Evolutionary conservation across 1,140 invertebrate genomes (phyloP).

Genomic region (Zaprionus vittiger): DNA sequence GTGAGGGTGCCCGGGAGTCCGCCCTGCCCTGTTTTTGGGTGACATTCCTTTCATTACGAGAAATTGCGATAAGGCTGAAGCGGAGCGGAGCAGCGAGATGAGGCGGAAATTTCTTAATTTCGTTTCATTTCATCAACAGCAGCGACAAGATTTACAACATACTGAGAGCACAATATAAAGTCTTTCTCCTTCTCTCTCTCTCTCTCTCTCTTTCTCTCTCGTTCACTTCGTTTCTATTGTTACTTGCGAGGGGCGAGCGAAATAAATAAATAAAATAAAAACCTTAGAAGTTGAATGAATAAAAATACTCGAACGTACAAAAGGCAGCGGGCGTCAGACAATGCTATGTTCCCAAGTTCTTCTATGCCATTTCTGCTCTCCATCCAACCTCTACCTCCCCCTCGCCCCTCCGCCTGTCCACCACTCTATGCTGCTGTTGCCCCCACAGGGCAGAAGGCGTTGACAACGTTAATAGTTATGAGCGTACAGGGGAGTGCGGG

Average conservation of each 20-base stretch:
- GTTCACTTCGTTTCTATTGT: conserved; percentile 11
- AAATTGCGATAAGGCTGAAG: conserved; percentile 58
- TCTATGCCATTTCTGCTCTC: not conserved
- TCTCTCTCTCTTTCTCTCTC: not conserved
- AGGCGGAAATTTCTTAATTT: conserved; percentile 77
- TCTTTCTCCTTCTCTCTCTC: conserved; percentile 42
- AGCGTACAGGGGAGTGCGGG: conserved; percentile 21
- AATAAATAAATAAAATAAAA: conserved; percentile 79
- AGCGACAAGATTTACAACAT: conserved; percentile 80
- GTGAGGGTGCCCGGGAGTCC: too few relatives aligned
- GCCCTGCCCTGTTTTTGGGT: conserved; percentile 28
- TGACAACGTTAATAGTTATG: conserved; percentile 66
- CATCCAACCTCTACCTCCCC: not conserved
- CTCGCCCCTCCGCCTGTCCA: not conserved
- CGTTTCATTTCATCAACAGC: conserved; percentile 78
- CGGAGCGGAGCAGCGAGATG: conserved; percentile 4
- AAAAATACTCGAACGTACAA: conserved; percentile 80
- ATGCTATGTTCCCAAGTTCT: conserved; percentile 11
- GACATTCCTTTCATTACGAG: conserved; percentile 79
- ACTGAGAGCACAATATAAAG: conserved; percentile 81
- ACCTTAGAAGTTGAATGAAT: conserved; percentile 72
- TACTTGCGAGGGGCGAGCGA: conserved; percentile 42
- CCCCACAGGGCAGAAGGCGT: conserved; percentile 38
- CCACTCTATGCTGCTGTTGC: not conserved
- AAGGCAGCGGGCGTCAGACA: conserved; percentile 51